Percentiles rank a stretch among this genome's conserved stretches.
Evolutionary conservation across 1,140 invertebrate genomes (phyloP).

Genomic region (Zaprionus ghesquierei): DNA sequence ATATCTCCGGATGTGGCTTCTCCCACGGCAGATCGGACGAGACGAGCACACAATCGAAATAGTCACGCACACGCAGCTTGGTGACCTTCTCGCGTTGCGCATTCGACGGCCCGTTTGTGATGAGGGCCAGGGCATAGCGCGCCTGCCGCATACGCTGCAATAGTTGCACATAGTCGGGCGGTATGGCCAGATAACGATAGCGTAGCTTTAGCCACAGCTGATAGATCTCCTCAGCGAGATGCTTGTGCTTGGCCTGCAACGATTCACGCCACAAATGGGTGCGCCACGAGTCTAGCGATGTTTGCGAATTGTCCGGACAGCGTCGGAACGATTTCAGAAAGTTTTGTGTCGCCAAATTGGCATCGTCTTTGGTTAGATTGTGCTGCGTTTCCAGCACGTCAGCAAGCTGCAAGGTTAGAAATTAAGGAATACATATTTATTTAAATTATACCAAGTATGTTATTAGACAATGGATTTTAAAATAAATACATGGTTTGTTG

Average conservation of each 20-base stretch:
- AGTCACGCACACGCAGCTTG: conserved; percentile 86
- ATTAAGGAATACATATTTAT: too few species aligned
- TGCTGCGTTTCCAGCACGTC: conserved; percentile 88
- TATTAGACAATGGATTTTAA: too few species aligned
- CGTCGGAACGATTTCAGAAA: conserved; percentile 90
- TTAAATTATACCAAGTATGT: too few species aligned
- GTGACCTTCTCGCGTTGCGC: conserved; percentile 94
- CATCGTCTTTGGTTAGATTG: conserved; percentile 85
- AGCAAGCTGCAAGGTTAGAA: conserved; percentile 84
- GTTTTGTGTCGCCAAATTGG: conserved; percentile 85
- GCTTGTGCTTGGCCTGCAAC: conserved; percentile 88
- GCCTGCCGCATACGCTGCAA: conserved; percentile 85
- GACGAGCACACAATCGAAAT: conserved; percentile 91
- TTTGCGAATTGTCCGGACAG: conserved; percentile 89
- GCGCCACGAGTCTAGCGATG: conserved; percentile 89
- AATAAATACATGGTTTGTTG: too few species aligned
- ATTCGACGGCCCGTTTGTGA: conserved; percentile 92
- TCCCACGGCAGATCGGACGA: conserved; percentile 92
- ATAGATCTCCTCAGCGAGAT: conserved; percentile 88
- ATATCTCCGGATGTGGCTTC: conserved; percentile 91
- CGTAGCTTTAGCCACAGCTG: conserved; percentile 89
- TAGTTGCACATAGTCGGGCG: conserved; percentile 86
- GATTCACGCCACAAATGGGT: conserved; percentile 89
- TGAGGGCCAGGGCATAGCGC: conserved; percentile 89
- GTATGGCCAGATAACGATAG: conserved; percentile 88